Conservation (phyloP, 2,113 vertebrate species). For the Leiothrix lutea region DNA sequence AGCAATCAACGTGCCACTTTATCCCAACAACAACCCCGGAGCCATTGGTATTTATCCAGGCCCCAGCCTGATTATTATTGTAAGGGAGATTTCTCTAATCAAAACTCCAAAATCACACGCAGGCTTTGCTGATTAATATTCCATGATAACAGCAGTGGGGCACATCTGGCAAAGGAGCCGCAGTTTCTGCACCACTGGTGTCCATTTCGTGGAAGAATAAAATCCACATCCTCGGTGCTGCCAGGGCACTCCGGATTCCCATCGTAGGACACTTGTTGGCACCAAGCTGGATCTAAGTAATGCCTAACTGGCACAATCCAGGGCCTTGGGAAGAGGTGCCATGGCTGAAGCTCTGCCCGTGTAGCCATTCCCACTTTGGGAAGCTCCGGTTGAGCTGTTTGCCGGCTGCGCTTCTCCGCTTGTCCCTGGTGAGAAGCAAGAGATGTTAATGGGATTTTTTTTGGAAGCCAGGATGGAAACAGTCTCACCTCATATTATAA, state of each 20-base stretch:
- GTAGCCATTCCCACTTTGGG: background rate
- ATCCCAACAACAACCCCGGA: too few relatives aligned
- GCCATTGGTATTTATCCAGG: too few relatives aligned
- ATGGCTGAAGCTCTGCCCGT: background rate
- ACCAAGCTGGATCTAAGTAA: rapidly evolving
- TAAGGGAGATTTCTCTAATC: slow-evolving; percentile 80
- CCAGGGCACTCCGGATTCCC: rapidly evolving
- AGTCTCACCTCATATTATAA: background rate
- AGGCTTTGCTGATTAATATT: slow-evolving; percentile 79
- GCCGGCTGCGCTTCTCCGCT: rapidly evolving
- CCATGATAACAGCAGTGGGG: slow-evolving; percentile 73
- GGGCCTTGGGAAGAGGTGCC: rapidly evolving
- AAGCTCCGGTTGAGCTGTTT: background rate
- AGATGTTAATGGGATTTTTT: background rate
- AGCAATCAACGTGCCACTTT: too few relatives aligned
- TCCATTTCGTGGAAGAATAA: slow-evolving; percentile 54
- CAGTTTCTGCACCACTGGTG: slow-evolving; percentile 20
- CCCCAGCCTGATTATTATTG: background rate
- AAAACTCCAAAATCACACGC: slow-evolving; percentile 78
- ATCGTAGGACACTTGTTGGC: rapidly evolving
- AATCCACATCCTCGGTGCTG: background rate
- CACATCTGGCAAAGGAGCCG: slow-evolving; percentile 71
- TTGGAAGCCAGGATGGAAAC: slow-evolving; percentile 30
- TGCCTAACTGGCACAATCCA: background rate
- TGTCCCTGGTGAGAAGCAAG: background rate